Base-by-base conservation (phyloP, 2,888 invertebrate genomes). In the Lobophora halterata region DNA sequence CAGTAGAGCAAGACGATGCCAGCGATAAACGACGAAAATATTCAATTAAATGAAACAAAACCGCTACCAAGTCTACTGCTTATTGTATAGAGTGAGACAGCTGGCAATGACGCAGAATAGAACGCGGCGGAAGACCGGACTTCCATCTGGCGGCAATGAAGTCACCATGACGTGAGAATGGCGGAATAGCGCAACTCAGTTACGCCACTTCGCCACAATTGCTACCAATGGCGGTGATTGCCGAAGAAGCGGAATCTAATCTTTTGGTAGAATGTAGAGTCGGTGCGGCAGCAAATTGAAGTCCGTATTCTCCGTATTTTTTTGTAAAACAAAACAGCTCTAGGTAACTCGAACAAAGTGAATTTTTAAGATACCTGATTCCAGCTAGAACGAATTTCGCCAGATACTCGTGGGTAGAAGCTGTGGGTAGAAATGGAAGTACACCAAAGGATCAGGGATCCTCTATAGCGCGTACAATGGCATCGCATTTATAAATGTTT, bases 31-130 rank as follows among this genome's bases (percentile, higher is more conserved):
- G 70, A 71, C 74, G 71, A 79, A 80, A 75, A 79, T 76, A 75
- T 80, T 81, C 79, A 80, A 82, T 83, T 81, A 78, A 75, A 82
- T 66, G 68, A 79, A 80, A 79, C 74, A 79, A 79, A 79, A 77
- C 71, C 55, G 30, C 46, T 48, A 44, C 54, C 53, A 53, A 58
- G 57, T 61, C 52, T n/a, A n/a, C n/a, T n/a, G n/a, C n/a, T 68
- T 59, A 77, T 81, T 82, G 79, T 81, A 53, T 64, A 65, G 65
- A 52, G 58, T 48, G 56, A 65, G 71, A 67, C 58, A 56, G 58
- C 61, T 56, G 61, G 62, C 57, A 59, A 57, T 57, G 69, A 64
- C 61, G 55, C 45, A 55, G 64, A 59, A 65, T 53, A 64, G 67
- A 58, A 51, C 48, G 61, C 63, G 24, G 25, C 17, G 25, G 32